A percentile compares a stretch with the other conserved stretches of the same genome.
These are phyloP conservation scores for Heteropelma amictum DNA, from an alignment of 2,888 invertebrate genomes.

Conservation along the genomic window DNA sequence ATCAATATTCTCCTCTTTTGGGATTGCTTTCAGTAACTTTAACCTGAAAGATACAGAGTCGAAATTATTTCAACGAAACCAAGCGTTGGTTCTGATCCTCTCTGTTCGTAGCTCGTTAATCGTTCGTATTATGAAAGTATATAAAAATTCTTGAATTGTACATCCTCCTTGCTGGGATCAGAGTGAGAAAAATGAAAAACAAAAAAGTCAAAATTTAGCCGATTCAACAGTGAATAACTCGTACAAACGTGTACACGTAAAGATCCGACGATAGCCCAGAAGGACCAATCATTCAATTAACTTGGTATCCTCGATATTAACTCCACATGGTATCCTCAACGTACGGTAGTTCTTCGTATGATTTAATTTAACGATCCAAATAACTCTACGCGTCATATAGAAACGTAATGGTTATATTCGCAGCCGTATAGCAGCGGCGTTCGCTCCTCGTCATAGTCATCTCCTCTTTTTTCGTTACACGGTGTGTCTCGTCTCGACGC, in stretches of 20 bases:
- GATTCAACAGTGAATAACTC: neutral
- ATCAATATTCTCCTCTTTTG: too few species aligned
- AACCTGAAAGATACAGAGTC: too few species aligned
- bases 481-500: constrained; percentile 10
- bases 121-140: too few species aligned
- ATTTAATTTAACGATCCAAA: constrained; percentile 73
- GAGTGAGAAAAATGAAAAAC: too few species aligned
- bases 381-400: constrained; percentile 48
- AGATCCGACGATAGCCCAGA: constrained; percentile 42
- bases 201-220: neutral
- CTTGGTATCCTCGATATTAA: too few species aligned
- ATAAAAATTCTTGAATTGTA: too few species aligned
- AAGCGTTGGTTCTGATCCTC: too few species aligned
- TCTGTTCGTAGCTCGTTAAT: too few species aligned
- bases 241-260: constrained; percentile 20
- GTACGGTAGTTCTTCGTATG: constrained; percentile 70
- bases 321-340: constrained; percentile 56
- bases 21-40: too few species aligned
- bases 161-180: too few species aligned
- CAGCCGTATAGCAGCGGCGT: constrained; percentile 37
- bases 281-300: constrained; percentile 75
- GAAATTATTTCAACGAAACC: too few species aligned
- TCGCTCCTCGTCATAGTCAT: constrained; percentile 17
- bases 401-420: constrained; percentile 41
- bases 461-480: constrained; percentile 5